Conservation (phyloP, 2,888 invertebrate genomes). For the Emmelina monodactyla region DNA sequence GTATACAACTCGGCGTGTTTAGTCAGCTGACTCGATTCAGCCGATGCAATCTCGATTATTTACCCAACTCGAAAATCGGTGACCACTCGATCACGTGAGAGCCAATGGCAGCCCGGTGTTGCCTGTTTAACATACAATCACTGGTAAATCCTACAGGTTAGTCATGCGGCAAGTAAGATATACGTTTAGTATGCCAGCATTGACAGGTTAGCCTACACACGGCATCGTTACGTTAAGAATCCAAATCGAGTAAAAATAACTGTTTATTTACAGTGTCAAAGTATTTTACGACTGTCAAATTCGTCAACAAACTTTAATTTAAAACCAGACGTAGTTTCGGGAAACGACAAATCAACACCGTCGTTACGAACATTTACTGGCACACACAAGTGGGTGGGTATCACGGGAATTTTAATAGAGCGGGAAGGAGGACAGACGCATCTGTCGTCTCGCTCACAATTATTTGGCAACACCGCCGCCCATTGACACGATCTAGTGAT, state of each 20-base stretch:
- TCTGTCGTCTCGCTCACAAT: no score
- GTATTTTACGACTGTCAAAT: no score
- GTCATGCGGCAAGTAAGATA: constrained; percentile 51
- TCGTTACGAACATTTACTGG: no score
- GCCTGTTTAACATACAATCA: constrained; percentile 58
- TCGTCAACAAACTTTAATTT: no score
- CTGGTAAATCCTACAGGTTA: constrained; percentile 51
- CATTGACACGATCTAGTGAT: background rate
- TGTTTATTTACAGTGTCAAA: constrained; percentile 31
- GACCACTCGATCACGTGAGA: background rate
- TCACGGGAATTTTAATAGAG: no score
- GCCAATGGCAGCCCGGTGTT: background rate
- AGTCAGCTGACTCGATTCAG: background rate
- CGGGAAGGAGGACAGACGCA: no score
- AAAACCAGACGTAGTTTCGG: no score
- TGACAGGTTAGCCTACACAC: constrained; percentile 39
- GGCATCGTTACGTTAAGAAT: constrained; percentile 38
- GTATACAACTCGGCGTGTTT: background rate
- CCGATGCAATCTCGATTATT: background rate
- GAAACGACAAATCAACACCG: no score
- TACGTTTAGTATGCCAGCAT: constrained; percentile 42
- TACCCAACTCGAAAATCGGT: background rate
- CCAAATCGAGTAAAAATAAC: constrained; percentile 49
- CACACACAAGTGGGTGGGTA: no score
- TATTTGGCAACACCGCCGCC: background rate